Evolutionary conservation across 2,797 vertebrate species (phyloP).

Genomic region (Sardinella longiceps): DNA sequence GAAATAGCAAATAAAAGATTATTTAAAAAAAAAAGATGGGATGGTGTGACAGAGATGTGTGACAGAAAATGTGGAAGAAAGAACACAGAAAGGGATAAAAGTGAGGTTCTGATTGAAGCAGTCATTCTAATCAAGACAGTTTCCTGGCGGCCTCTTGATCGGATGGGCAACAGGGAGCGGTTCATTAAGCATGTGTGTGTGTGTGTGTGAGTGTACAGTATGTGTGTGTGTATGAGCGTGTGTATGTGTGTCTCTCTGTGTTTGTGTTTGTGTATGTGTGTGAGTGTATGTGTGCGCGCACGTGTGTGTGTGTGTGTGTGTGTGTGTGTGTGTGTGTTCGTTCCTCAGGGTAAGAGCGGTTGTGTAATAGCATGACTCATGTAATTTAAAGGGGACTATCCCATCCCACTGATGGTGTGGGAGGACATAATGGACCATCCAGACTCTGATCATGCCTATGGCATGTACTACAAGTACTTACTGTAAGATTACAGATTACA

Average conservation of each 20-base stretch:
- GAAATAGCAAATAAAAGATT: no score
- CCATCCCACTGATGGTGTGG: not conserved
- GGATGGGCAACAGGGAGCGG: not conserved
- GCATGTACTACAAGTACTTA: not conserved
- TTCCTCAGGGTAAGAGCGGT: constrained; percentile 27
- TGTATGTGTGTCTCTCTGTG: no score
- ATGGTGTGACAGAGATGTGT: no score
- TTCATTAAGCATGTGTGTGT: not conserved
- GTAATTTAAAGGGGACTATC: not conserved
- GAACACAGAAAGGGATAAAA: not conserved
- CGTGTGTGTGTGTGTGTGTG: not conserved
- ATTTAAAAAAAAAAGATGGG: no score
- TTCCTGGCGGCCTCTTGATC: not conserved
- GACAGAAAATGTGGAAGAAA: not conserved
- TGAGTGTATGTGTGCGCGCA: not conserved
- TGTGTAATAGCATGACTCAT: not conserved
- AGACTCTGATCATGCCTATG: constrained; percentile 45
- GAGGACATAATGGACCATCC: not conserved
- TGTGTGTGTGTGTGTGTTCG: constrained; percentile 4
- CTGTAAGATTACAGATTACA: no score
- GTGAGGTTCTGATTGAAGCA: not conserved
- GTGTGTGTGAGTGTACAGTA: no score
- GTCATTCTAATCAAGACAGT: not conserved
- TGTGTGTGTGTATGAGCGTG: no score
- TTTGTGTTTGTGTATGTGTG: no score